Percentiles rank a stretch among this genome's conserved stretches.
Conservation (phyloP, 2,113 vertebrate species). For the Lanius ludovicianus region DNA sequence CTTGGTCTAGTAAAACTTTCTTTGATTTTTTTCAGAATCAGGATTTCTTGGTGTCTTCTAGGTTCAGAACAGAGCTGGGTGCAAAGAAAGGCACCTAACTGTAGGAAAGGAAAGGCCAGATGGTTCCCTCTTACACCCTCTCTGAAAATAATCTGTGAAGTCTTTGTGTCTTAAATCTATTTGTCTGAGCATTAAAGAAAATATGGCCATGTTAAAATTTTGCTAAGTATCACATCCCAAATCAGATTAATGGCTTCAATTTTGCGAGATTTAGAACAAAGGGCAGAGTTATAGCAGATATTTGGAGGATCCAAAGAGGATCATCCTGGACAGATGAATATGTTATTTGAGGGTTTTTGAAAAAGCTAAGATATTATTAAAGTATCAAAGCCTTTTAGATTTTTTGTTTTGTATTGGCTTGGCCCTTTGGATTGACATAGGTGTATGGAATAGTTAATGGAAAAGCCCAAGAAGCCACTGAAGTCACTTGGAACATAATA, state of each 20-base stretch:
- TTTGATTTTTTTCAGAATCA: background rate
- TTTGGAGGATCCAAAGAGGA: background rate
- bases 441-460: background rate
- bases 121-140: background rate
- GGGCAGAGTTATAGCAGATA: background rate
- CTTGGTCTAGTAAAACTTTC: background rate
- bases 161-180: background rate
- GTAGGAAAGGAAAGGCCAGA: background rate
- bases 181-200: background rate
- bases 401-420: background rate
- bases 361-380: slow-evolving; percentile 2
- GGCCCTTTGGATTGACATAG: background rate
- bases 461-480: background rate
- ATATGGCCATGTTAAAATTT: slow-evolving; percentile 24
- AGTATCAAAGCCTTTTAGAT: background rate
- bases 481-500: background rate
- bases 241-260: slow-evolving; percentile 53
- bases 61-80: background rate
- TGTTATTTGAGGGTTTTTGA: background rate
- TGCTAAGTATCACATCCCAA: background rate
- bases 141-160: background rate
- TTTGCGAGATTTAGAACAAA: slow-evolving; percentile 44
- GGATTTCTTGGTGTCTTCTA: background rate
- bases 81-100: background rate
- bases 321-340: background rate